Percentiles rank a stretch among this genome's conserved stretches.
Evolutionary conservation across 2,888 invertebrate species (phyloP).

Genomic region (Elysia crispata): DNA sequence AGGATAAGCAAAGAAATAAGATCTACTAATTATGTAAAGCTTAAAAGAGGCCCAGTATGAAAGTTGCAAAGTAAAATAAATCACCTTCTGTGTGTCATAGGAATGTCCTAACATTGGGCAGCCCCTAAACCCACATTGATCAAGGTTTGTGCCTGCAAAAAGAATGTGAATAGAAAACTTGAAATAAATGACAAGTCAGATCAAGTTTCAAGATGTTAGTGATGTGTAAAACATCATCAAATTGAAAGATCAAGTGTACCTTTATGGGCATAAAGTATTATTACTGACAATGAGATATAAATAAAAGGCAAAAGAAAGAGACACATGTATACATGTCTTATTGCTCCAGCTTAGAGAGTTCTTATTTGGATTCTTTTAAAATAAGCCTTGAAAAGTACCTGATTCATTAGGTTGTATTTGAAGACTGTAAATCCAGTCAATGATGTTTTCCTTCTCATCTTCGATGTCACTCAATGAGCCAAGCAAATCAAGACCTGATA

Average conservation of each 20-base stretch:
- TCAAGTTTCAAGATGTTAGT: no score
- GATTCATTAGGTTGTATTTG: slow-evolving; percentile 84
- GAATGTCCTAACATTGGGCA: slow-evolving; percentile 72
- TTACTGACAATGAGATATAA: no score
- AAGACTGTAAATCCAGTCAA: slow-evolving; percentile 94
- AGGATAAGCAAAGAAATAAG: no score
- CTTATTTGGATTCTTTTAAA: no score
- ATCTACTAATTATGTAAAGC: no score
- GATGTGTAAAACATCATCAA: no score
- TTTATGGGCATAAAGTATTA: no score
- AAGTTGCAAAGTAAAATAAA: background rate
- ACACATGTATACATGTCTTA: background rate
- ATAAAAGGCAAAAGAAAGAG: background rate
- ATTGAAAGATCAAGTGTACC: no score
- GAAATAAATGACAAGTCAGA: no score
- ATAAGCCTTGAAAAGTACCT: slow-evolving; percentile 54
- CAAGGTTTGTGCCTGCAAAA: slow-evolving; percentile 42
- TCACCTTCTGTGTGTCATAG: slow-evolving; percentile 59
- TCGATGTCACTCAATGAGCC: slow-evolving; percentile 86
- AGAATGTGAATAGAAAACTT: background rate
- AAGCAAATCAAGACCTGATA: slow-evolving; percentile 93
- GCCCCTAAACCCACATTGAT: slow-evolving; percentile 77
- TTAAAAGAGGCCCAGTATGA: no score
- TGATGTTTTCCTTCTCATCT: slow-evolving; percentile 84
- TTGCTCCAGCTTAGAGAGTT: no score